Evolutionary conservation across 2,797 vertebrate species (phyloP), one percentile per base, ranked within the genome.

Genomic region (Merluccius polli): DNA sequence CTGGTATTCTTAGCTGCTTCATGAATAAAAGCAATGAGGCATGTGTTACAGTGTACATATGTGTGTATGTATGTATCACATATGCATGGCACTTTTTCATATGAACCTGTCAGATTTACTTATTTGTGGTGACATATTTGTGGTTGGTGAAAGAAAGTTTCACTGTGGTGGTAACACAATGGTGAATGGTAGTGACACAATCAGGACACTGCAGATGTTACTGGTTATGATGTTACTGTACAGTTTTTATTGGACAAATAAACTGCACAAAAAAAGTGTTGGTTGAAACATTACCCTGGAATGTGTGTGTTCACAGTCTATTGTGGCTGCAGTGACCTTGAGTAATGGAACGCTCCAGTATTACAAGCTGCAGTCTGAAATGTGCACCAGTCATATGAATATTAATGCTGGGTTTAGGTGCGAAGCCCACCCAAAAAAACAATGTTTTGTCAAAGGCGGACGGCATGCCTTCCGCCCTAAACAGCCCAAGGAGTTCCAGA

Each of bases 351-450:
- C 35, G 70, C 79, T 73, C 0, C 59, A 12, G 9, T 78, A 63
- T 90, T 87, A 87, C 85, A 79, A 87, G 83, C 81, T 78, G 79
- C 79, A 32, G 75, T 78, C 73, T 83, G 80, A 83, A 87, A 86
- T 85, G 70, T 74, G 73, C 84, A 16, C 76, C 76, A 79, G 83
- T 83, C 83, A 84, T 87, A 85, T 88, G 86, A 88, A 91, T 89
- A 89, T 88, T 85, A 88, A 92, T 88, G 79, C 31, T 8, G 9
- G 13, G 74, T 73, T 75, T 81, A 75, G 86, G 81, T 78, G 82
- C 75, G 77, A 70, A 79, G 48, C 63, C 59, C 63, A 8, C 8
- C 2, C 11, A 35, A 9, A 27, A 33, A 12, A 18, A 16, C 29
- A 18, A 70, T 15, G 67, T 29, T 18, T 13, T 4, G 67, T 16